A percentile compares a stretch with the other conserved stretches of the same genome.
These are phyloP conservation scores for Lerista edwardsae DNA, from an alignment of 2,797 vertebrate species.

Conservation along the genomic window DNA sequence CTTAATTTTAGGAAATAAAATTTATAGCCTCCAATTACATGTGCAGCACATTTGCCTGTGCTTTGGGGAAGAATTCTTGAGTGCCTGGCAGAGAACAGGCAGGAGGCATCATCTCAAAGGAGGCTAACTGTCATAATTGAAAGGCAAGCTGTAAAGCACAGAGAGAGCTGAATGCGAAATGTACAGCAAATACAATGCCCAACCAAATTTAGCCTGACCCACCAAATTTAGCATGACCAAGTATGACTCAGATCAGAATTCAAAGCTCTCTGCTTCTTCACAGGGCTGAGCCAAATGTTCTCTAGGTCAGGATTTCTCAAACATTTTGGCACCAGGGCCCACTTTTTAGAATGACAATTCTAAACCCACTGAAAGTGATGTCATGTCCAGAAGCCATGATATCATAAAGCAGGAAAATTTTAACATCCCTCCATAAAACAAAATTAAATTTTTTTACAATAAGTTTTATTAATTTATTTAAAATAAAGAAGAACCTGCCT, in stretches of 20 bases:
- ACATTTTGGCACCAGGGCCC: too few relatives aligned
- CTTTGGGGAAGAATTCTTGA: slow-evolving; percentile 52
- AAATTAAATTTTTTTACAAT: too few relatives aligned
- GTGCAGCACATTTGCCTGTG: slow-evolving; percentile 40
- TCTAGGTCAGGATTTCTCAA: too few relatives aligned
- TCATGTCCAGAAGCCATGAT: too few relatives aligned
- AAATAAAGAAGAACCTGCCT: too few relatives aligned
- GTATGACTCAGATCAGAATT: neutral
- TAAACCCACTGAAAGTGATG: too few relatives aligned
- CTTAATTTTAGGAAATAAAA: slow-evolving; percentile 71
- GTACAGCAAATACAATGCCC: neutral
- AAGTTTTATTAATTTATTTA: too few relatives aligned
- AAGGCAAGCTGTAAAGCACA: slow-evolving; percentile 47
- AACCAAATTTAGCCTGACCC: neutral
- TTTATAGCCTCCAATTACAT: slow-evolving; percentile 63
- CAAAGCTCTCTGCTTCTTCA: too few relatives aligned
- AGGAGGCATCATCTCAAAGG: slow-evolving; percentile 26
- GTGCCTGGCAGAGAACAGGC: slow-evolving; percentile 35
- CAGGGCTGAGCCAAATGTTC: neutral
- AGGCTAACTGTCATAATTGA: slow-evolving; percentile 46
- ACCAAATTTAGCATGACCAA: neutral
- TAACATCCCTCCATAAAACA: too few relatives aligned
- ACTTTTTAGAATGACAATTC: too few relatives aligned
- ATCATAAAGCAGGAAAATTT: too few relatives aligned
- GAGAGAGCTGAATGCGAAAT: neutral